Percentiles rank a stretch among this genome's conserved stretches.
phyloP scores from a whole-genome alignment of 92 coral and sea anemone genomes.

The Anthopleura xanthogrammica region DNA sequence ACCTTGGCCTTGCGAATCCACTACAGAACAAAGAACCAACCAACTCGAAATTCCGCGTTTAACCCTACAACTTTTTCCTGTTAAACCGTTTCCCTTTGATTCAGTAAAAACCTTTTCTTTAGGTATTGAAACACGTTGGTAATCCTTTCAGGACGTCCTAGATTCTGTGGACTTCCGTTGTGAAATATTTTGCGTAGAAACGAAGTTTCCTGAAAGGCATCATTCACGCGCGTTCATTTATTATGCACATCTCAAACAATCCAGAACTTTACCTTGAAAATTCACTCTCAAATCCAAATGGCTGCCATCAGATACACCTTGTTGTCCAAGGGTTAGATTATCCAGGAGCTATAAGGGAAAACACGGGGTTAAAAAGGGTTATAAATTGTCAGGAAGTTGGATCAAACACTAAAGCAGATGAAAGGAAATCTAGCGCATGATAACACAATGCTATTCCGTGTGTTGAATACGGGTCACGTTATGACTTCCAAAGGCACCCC shows the following conservation, averaged over 20 bases:
- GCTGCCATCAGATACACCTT: slow-evolving; percentile 69
- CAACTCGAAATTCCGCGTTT: slow-evolving; percentile 30
- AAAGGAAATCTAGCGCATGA: slow-evolving; percentile 43
- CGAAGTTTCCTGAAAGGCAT: slow-evolving; percentile 23
- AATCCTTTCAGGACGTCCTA: slow-evolving; percentile 29
- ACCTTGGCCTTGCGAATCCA: slow-evolving; percentile 28
- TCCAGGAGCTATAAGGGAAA: slow-evolving; percentile 75
- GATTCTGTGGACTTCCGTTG: neutral
- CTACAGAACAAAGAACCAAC: slow-evolving; percentile 7
- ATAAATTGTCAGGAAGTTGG: slow-evolving; percentile 18
- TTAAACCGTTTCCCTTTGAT: neutral
- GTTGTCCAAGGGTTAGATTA: slow-evolving; percentile 89
- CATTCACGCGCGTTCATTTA: slow-evolving; percentile 20
- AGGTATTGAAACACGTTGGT: slow-evolving; percentile 9
- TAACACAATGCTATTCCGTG: slow-evolving; percentile 33
- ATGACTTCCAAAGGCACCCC: slow-evolving; percentile 6
- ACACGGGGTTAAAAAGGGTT: slow-evolving; percentile 14
- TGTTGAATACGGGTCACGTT: slow-evolving; percentile 42
- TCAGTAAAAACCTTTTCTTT: neutral
- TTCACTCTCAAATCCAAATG: slow-evolving; percentile 88
- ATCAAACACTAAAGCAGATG: slow-evolving; percentile 40
- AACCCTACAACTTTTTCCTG: slow-evolving; percentile 11
- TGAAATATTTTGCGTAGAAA: slow-evolving; percentile 2
- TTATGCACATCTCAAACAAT: slow-evolving; percentile 25
- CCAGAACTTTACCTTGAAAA: slow-evolving; percentile 76